Evolutionary conservation across 2,113 vertebrate genomes (phyloP).

Genomic region (Todiramphus chloris): DNA sequence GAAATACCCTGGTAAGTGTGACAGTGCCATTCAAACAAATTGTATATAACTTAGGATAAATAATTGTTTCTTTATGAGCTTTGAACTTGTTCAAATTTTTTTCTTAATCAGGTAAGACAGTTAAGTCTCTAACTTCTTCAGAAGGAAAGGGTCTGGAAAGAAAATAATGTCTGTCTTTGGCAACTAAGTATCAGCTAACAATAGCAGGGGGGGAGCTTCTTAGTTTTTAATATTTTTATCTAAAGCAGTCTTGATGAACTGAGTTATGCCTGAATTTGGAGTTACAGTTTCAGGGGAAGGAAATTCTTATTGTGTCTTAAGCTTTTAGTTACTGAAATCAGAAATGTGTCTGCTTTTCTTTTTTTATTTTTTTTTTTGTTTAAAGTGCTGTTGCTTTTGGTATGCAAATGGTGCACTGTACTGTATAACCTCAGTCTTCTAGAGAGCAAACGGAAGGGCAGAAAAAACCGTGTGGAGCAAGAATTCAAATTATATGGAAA

Average conservation of each 20-base stretch:
- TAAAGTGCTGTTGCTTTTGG: conserved; percentile 11
- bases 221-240: not conserved
- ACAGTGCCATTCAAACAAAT: not conserved
- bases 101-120: not conserved
- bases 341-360: not conserved
- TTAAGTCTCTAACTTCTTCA: not conserved
- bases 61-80: not conserved
- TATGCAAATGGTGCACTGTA: conserved; percentile 5
- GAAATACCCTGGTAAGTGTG: not conserved
- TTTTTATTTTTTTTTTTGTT: not conserved
- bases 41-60: not conserved
- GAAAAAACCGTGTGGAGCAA: not conserved
- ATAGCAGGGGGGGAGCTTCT: not conserved
- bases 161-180: not conserved
- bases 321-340: conserved; percentile 22
- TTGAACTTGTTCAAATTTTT: not conserved
- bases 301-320: not conserved
- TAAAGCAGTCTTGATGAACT: not conserved
- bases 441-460: conserved; percentile 24
- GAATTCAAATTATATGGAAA: not conserved
- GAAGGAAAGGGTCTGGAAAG: not conserved
- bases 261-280: conserved; percentile 5
- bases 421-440: conserved; percentile 10
- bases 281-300: not conserved
- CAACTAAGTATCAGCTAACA: not conserved